Conservation (phyloP, 1,140 invertebrate species). For the Drosophila simulans region DNA sequence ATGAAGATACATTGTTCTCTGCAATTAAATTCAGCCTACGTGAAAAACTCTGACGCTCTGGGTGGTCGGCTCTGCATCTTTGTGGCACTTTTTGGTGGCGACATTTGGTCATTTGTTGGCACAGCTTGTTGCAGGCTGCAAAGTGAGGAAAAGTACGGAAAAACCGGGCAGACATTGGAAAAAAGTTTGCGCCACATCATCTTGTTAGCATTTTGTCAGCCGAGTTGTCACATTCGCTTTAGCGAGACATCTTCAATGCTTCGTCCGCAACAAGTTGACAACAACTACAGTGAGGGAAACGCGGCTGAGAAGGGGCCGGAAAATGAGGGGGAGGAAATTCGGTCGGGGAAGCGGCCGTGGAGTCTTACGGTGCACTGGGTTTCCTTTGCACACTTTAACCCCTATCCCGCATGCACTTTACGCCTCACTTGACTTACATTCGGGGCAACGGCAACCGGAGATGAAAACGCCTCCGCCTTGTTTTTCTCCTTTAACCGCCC, state of each 20-base stretch:
- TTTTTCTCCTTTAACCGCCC: slow-evolving; percentile 8
- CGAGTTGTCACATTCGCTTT: slow-evolving; percentile 76
- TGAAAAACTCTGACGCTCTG: slow-evolving; percentile 32
- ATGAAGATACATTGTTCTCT: slow-evolving; percentile 31
- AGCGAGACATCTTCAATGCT: slow-evolving; percentile 24
- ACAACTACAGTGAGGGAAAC: background rate
- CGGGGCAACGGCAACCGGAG: slow-evolving; percentile 39
- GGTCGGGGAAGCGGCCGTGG: background rate
- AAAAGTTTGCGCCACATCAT: slow-evolving; percentile 69
- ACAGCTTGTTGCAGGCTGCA: slow-evolving; percentile 62
- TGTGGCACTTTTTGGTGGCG: slow-evolving; percentile 32
- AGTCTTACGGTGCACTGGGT: slow-evolving; percentile 27
- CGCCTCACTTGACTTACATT: slow-evolving; percentile 81
- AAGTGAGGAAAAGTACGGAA: slow-evolving; percentile 37
- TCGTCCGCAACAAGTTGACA: slow-evolving; percentile 71
- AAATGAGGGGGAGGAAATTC: background rate
- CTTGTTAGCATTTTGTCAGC: slow-evolving; percentile 83
- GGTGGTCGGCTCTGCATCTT: slow-evolving; percentile 51
- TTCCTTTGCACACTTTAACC: slow-evolving; percentile 38
- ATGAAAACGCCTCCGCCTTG: slow-evolving; percentile 44
- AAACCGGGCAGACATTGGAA: slow-evolving; percentile 34
- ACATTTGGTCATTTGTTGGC: slow-evolving; percentile 80
- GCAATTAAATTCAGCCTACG: slow-evolving; percentile 36
- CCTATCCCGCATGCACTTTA: slow-evolving; percentile 61
- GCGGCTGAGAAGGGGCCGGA: background rate